Evolutionary conservation across 2,797 vertebrate species (phyloP), one percentile per base, ranked within the genome.

Genomic region (Synanceia verrucosa): DNA sequence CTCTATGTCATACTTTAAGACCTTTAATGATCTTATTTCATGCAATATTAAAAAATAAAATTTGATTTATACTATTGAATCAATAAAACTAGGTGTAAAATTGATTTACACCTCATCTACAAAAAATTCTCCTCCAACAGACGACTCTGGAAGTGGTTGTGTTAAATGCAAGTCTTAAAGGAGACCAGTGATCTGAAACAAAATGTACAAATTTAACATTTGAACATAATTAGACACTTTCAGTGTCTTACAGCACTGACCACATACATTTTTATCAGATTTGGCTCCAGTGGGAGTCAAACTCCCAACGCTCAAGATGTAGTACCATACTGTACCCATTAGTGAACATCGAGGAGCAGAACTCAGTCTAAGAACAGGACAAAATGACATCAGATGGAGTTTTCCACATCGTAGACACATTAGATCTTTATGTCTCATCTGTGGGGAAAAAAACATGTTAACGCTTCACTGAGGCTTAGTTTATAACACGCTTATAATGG

Each of bases 371-470:
- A 23, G 41, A 52, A 18, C 14, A 51, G 50, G 51, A n/a, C n/a
- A 59, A 71, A 65, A 64, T 57, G 19, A 78, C 86, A 80, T 86
- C 76, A 67, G 78, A 87, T 78, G 79, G 60, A 60, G 72, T 73
- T 87, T 88, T 86, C 60, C 73, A 81, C 53, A 23, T 50, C 26
- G 63, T 62, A 74, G 59, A 79, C 78, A 73, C 70, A 67, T 80
- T 83, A 68, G 52, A 73, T 61, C 34, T 65, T 52, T 72, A 44
- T 57, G 70, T 78, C 79, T 78, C 76, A 81, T 85, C 76, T 88
- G 78, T 81, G 76, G 76, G 44, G 21, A 16, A 23, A 55, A 69
- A 71, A 76, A 68, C 60, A 57, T 41, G 60, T 75, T 76, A 60
- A 81, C 21, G 61, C 84, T 43, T 64, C 65, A 10, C 41, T 66